Evolutionary conservation across 2,888 invertebrate genomes (phyloP), one percentile per base, ranked within the genome.

Genomic region (Callyntrura guangdongensis): DNA sequence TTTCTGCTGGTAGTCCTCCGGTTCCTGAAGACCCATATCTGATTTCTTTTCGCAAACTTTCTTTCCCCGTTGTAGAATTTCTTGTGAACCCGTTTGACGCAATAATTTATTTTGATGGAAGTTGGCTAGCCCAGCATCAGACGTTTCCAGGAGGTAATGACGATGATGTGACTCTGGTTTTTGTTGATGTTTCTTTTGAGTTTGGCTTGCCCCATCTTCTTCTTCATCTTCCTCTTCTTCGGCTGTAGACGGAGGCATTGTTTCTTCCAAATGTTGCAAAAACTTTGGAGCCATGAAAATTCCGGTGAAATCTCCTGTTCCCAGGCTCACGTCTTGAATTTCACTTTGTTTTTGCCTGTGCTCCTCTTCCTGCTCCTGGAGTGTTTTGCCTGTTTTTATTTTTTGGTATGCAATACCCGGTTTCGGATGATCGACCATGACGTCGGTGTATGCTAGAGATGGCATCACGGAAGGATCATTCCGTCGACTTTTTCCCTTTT

Each of bases 351-450:
- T 83, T 45, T 53, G 53, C 17, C 45, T 14, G 5, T 83, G 22
- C 49, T 83, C 47, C n/a, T 64, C 69, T n/a, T 81, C 36, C 20
- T 74, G 82, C 14, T 81, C 77, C 12, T 67, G 45, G 56, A 79
- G 79, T 69, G 84, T 84, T 77, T 86, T 86, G 47, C 14, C 64
- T 56, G 77, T 56, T 36, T 77, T 17, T 20, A 88, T 56, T 59
- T 89, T 82, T 89, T 89, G 89, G 89, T 83, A 89, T 89, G 89
- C 89, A 59, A 89, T 82, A 49, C 89, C 89, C 20, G 83, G 67
- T 61, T 83, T 89, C 47, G 83, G 89, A 45, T 74, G 56, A 74
- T 89, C 89, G 72, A 74, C 36, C 89, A 89, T 83, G 61, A 89
- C 83, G 59, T 83, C 74, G 64, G 74, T 20, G 56, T 83, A 89